These are phyloP conservation scores for Pristionchus maxplancki DNA, from an alignment of 2,888 invertebrate genomes.

Conservation along the genomic window DNA sequence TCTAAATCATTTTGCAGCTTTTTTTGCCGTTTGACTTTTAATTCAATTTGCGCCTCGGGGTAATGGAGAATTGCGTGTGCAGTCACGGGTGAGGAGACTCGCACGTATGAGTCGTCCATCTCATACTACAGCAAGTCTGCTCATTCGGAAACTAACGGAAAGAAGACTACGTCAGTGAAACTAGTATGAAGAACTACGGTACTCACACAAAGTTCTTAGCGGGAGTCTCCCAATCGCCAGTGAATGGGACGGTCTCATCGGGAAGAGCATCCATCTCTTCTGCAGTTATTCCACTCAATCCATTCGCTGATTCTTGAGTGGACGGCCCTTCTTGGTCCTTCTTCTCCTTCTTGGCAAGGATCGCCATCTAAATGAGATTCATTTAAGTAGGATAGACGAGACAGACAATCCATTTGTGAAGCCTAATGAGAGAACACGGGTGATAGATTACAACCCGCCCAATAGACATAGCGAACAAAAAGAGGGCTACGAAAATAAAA, in stretches of 20 bases:
- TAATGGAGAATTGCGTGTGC: background rate
- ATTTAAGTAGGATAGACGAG: background rate
- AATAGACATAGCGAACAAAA: background rate
- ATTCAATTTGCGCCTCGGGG: background rate
- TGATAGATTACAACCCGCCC: background rate
- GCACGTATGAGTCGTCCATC: background rate
- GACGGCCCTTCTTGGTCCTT: too few species aligned
- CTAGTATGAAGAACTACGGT: background rate
- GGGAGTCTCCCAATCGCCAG: constrained; percentile 35
- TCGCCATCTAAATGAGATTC: background rate
- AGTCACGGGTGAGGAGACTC: background rate
- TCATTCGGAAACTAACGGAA: background rate
- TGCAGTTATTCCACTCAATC: constrained; percentile 12
- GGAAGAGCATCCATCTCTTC: constrained; percentile 29
- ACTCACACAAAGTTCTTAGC: constrained; percentile 40
- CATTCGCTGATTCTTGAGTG: constrained; percentile 14
- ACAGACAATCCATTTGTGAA: background rate
- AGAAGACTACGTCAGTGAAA: background rate
- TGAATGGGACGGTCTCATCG: constrained; percentile 48
- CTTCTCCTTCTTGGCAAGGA: background rate
- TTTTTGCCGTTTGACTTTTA: background rate
- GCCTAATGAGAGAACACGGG: background rate
- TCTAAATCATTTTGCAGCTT: background rate
- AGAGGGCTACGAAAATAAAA: background rate
- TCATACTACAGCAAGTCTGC: background rate